A percentile compares a stretch with the other conserved stretches of the same genome.
Conservation (phyloP, 2,888 invertebrate species). For the Apamea monoglypha region DNA sequence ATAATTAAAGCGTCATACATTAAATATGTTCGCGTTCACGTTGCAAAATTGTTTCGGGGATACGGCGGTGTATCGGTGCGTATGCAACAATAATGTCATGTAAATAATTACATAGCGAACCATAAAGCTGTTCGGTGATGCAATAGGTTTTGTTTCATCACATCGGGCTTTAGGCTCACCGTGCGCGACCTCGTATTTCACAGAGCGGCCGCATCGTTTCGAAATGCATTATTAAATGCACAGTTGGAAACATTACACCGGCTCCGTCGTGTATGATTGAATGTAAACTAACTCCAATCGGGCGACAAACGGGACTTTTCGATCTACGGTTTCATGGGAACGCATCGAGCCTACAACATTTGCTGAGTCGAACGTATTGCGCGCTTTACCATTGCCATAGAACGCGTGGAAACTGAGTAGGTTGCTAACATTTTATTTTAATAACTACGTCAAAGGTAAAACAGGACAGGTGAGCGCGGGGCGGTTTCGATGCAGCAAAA, state of each 20-base stretch:
- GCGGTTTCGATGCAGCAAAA: constrained; percentile 74
- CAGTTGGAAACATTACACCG: constrained; percentile 83
- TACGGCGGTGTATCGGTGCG: constrained; percentile 67
- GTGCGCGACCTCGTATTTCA: constrained; percentile 88
- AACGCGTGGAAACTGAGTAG: constrained; percentile 21
- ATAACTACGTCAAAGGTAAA: constrained; percentile 72
- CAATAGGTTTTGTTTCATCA: constrained; percentile 89
- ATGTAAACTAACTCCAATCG: constrained; percentile 78
- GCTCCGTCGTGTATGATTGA: constrained; percentile 76
- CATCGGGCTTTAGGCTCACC: constrained; percentile 85
- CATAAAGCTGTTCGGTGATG: constrained; percentile 87
- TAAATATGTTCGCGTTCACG: constrained; percentile 68
- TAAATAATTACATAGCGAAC: constrained; percentile 87
- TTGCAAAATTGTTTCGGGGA: constrained; percentile 74
- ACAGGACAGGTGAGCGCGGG: constrained; percentile 79
- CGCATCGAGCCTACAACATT: constrained; percentile 59
- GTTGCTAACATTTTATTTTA: constrained; percentile 43
- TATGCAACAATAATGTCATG: constrained; percentile 85
- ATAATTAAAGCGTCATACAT: constrained; percentile 73
- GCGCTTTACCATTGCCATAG: not conserved
- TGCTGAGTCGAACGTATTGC: constrained; percentile 32
- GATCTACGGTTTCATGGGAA: constrained; percentile 71
- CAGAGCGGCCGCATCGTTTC: constrained; percentile 88
- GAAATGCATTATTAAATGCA: constrained; percentile 89
- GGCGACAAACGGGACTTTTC: constrained; percentile 68